Base-by-base conservation (phyloP, 2,888 invertebrate genomes). In the Chrysomela aeneicollis region DNA sequence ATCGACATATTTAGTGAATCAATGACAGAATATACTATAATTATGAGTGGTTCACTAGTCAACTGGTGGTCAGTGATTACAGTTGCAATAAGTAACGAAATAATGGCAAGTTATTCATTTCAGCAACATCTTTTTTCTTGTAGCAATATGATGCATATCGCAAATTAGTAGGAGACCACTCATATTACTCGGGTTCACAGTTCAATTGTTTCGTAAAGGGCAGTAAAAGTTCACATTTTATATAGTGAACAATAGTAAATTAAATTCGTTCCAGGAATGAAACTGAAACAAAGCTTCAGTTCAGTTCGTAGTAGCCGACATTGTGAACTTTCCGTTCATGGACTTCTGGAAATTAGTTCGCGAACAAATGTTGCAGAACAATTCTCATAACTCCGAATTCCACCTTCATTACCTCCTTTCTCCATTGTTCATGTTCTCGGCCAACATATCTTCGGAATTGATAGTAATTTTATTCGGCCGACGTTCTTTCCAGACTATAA, bases 391-490 rank as follows among this genome's bases (percentile, higher is more conserved):
- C 42, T 42, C 42, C 3, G 42, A n/a, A 42, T 42, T 42, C 42
- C 42, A 42, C 42, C 42, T 42, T 42, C 42, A 42, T 42, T 42
- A 42, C 42, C 42, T 42, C 42, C 15, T 15, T 42, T 15, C 15
- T 35, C 42, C 15, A 42, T 42, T 42, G 42, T 42, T 42, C n/a
- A 42, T 15, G 42, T n/a, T 42, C 42, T 15, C 15, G 42, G 42
- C 15, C 42, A 42, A 42, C 42, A 42, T 42, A 15, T 42, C 42
- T 42, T 12, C 42, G 15, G 42, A 75, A 78, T 78, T 77, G 74
- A 77, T 77, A 74, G 75, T 72, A 72, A 76, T 75, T 77, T 76
- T 75, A 77, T 77, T 76, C 76, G 62, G 68, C 66, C 61, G 15
- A 12, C 42, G 55, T 19, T 42, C 66, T 71, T 69, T 71, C 70